phyloP scores from a whole-genome alignment of 1,140 invertebrate genomes.

The Drosophila mojavensis region DNA sequence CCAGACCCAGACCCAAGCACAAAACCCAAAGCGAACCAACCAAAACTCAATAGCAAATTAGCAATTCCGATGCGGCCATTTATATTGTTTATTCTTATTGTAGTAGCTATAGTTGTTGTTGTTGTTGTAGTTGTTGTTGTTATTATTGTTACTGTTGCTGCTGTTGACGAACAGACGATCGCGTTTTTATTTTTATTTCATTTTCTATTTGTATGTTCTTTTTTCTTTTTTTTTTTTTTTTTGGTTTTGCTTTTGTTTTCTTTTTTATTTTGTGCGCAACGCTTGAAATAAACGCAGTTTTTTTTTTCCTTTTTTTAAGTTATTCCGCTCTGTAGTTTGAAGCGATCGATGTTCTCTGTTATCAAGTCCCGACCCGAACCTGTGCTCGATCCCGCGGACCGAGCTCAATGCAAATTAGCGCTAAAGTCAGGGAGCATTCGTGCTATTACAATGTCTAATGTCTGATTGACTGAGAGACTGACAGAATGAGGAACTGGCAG shows the following conservation, averaged over 20 bases:
- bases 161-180: constrained; percentile 70
- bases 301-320: constrained; percentile 22
- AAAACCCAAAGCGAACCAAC: constrained; percentile 43
- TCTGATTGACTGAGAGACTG: constrained; percentile 38
- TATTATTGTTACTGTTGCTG: constrained; percentile 27
- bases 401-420: constrained; percentile 60
- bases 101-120: constrained; percentile 47
- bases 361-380: constrained; percentile 58
- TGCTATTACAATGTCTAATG: constrained; percentile 69
- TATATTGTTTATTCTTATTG: constrained; percentile 78
- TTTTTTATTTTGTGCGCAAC: constrained; percentile 37
- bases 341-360: constrained; percentile 59
- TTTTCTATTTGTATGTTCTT: constrained; percentile 42
- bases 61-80: constrained; percentile 81
- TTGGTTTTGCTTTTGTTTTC: constrained; percentile 13
- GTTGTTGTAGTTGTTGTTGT: constrained; percentile 44
- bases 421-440: constrained; percentile 44
- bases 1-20: constrained; percentile 49
- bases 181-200: constrained; percentile 74
- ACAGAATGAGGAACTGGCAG: constrained; percentile 3
- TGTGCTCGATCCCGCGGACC: constrained; percentile 13
- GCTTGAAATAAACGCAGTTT: constrained; percentile 35
- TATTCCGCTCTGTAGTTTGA: constrained; percentile 53
- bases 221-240: neutral
- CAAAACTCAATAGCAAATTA: constrained; percentile 78